phyloP scores from a whole-genome alignment of 1,140 invertebrate species.

The Ruditapes philippinarum region DNA sequence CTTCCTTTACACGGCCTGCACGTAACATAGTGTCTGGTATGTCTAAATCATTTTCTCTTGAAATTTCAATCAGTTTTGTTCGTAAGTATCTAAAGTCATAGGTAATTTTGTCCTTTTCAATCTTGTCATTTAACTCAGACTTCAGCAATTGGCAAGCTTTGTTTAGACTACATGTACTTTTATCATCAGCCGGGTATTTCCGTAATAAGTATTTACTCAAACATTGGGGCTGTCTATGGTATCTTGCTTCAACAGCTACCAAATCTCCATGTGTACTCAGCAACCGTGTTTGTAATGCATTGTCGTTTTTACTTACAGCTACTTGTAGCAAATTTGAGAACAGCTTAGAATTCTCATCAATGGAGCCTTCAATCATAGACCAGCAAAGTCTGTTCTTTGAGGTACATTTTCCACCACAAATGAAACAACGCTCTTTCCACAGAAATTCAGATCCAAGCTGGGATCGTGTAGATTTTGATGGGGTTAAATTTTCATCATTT shows the following conservation, averaged over 20 bases:
- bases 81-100: not conserved
- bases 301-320: slow-evolving; percentile 1
- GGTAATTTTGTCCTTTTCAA: not conserved
- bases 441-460: not conserved
- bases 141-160: not conserved
- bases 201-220: not conserved
- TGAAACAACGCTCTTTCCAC: slow-evolving; percentile 14
- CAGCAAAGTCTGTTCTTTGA: not conserved
- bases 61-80: not conserved
- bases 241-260: slow-evolving; percentile 13
- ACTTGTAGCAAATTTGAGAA: not conserved
- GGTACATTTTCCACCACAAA: not conserved
- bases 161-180: not conserved
- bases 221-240: not conserved
- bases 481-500: not conserved
- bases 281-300: not conserved
- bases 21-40: not conserved
- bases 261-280: not conserved
- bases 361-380: not conserved
- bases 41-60: not conserved
- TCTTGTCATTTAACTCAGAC: not conserved
- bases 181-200: not conserved
- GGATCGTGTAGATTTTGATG: too few species aligned
- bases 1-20: not conserved
- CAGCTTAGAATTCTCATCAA: not conserved